phyloP scores from a whole-genome alignment of 2,113 vertebrate genomes.

The Corvus moneduloides region DNA sequence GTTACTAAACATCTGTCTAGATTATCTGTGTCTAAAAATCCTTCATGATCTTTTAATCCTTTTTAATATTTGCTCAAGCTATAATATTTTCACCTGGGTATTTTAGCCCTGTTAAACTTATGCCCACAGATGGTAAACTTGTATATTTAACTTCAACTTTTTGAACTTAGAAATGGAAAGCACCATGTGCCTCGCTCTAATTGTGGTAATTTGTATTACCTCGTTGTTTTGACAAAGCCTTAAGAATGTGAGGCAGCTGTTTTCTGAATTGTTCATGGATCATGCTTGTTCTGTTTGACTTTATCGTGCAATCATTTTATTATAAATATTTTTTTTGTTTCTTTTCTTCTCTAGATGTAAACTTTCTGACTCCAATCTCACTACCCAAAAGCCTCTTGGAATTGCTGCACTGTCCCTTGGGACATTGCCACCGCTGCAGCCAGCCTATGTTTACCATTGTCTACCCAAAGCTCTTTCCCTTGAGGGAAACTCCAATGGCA shows the following conservation, averaged over 20 bases:
- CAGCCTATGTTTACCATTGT: conserved; percentile 97
- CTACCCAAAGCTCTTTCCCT: conserved; percentile 94
- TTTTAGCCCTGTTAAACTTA: neutral
- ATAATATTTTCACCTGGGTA: neutral
- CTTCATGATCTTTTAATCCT: neutral
- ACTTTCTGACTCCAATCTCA: conserved; percentile 79
- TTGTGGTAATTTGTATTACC: neutral
- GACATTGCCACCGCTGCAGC: conserved; percentile 95
- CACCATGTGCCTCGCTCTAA: neutral
- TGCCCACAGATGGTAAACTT: neutral
- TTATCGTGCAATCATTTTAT: neutral
- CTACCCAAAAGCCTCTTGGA: conserved; percentile 91
- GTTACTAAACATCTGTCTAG: neutral
- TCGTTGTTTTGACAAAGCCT: neutral
- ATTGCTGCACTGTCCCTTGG: conserved; percentile 88
- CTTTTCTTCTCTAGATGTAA: conserved; percentile 75
- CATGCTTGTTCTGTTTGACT: neutral
- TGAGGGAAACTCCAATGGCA: conserved; percentile 91
- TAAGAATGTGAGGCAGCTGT: neutral
- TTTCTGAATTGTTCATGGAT: neutral
- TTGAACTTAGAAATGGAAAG: neutral
- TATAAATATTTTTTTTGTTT: conserved; percentile 4
- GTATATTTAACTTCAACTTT: neutral
- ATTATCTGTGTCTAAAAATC: neutral
- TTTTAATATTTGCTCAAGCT: neutral